Percentiles rank a stretch among this genome's conserved stretches.
These are phyloP conservation scores for Phaethornis superciliosus DNA, from an alignment of 2,113 vertebrate genomes.

Conservation along the genomic window DNA sequence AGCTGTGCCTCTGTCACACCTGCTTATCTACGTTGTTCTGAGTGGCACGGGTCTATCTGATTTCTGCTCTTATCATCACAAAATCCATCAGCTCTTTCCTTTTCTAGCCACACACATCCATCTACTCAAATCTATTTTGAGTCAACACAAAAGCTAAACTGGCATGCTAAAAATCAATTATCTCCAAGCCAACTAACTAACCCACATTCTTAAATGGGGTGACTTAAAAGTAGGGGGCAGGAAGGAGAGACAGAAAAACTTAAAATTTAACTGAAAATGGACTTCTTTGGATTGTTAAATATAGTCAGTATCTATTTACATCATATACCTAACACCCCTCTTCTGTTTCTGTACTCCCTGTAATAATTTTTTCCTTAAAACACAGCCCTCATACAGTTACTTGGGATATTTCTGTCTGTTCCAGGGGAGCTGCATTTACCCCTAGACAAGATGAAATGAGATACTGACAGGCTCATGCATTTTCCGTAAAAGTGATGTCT, in stretches of 20 bases:
- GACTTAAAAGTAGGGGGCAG: not conserved
- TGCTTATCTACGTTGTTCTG: not conserved
- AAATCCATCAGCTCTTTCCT: not conserved
- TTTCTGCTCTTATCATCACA: not conserved
- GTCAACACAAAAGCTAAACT: not conserved
- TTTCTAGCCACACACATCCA: not conserved
- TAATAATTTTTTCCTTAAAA: not conserved
- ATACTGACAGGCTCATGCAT: not conserved
- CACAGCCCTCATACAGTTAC: rapidly evolving
- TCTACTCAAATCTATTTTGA: not conserved
- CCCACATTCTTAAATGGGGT: not conserved
- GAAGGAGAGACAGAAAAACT: not conserved
- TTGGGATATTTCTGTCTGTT: not conserved
- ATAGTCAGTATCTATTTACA: not conserved
- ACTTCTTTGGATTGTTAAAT: not conserved
- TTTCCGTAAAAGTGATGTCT: not conserved
- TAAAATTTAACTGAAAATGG: not conserved
- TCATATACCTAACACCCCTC: not conserved
- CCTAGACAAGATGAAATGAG: not conserved
- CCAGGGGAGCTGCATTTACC: not conserved
- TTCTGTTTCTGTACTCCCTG: not conserved
- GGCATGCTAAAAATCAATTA: not conserved
- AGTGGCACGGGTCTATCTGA: not conserved
- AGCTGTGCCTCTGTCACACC: not conserved
- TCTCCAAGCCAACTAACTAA: not conserved